Evolutionary conservation across 2,113 vertebrate genomes (phyloP).

Genomic region (Pelmatolapia mariae): DNA sequence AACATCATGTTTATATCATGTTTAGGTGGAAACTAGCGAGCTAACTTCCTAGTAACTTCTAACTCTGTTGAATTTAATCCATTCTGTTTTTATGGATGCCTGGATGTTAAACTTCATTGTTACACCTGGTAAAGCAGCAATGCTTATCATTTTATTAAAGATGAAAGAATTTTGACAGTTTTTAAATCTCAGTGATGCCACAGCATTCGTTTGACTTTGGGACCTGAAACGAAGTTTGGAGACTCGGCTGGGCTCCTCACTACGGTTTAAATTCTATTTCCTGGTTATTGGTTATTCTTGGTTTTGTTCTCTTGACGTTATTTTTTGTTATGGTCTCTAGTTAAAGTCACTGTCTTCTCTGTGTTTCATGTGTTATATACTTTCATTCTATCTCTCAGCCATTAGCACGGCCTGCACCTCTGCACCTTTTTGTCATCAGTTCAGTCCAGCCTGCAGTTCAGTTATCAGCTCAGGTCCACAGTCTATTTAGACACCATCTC

Average conservation of each 20-base stretch:
- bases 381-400: background rate
- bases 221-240: background rate
- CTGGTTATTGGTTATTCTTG: background rate
- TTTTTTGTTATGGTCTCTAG: background rate
- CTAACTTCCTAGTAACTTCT: too few species aligned
- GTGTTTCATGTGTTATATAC: background rate
- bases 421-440: background rate
- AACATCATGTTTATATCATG: background rate
- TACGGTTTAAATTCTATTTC: accelerated
- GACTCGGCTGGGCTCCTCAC: background rate
- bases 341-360: background rate
- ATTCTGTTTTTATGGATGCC: too few species aligned
- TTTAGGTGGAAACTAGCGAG: too few species aligned
- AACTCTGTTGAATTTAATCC: too few species aligned
- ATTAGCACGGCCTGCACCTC: background rate
- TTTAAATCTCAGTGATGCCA: background rate
- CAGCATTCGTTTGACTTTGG: background rate
- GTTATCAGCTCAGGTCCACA: background rate
- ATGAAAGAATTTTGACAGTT: background rate
- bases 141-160: background rate
- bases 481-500: background rate
- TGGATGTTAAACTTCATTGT: too few species aligned
- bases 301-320: background rate
- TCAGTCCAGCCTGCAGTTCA: background rate
- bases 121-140: background rate